phyloP scores from a whole-genome alignment of 1,140 invertebrate genomes.

The Chionoecetes opilio region DNA sequence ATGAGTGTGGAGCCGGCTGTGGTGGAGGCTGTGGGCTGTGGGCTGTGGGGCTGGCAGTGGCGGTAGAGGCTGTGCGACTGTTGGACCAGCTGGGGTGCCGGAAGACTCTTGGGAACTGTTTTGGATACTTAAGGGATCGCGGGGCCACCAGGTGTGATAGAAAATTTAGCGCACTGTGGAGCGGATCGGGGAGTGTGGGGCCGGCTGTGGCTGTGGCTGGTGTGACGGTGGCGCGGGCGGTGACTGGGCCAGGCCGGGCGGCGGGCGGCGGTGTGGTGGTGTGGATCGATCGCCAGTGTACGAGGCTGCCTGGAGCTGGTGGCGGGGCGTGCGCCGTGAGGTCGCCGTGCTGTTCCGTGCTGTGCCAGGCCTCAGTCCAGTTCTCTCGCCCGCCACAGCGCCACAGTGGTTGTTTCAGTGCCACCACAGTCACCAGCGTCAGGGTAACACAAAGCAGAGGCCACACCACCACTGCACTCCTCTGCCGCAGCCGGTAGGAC shows the following conservation, averaged over 20 bases:
- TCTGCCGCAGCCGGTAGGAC: not conserved
- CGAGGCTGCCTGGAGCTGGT: conserved; percentile 32
- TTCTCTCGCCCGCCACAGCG: conserved; percentile 3
- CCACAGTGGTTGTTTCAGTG: conserved; percentile 18
- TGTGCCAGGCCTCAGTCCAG: conserved; percentile 23
- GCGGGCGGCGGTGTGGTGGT: conserved; percentile 33
- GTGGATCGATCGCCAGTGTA: conserved; percentile 51
- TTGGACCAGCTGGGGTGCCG: not conserved
- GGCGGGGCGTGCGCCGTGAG: conserved; percentile 56
- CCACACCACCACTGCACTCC: not conserved
- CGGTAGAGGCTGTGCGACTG: not conserved
- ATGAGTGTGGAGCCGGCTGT: no score
- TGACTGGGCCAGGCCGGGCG: conserved; percentile 42
- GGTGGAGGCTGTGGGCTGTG: not conserved
- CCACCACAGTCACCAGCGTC: not conserved
- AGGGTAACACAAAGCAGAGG: not conserved
- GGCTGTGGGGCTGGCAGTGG: not conserved
- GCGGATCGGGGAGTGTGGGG: conserved; percentile 17
- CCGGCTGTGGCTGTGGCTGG: conserved; percentile 57
- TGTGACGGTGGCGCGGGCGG: conserved; percentile 38
- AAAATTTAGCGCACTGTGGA: not conserved
- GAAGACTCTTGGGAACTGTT: not conserved
- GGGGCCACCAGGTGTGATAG: not conserved
- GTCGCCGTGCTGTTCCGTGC: conserved; percentile 9
- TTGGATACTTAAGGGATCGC: not conserved